Percentiles rank a stretch among this genome's conserved stretches.
Evolutionary conservation across 2,113 vertebrate species (phyloP).

Genomic region (Phyllostomus discolor): DNA sequence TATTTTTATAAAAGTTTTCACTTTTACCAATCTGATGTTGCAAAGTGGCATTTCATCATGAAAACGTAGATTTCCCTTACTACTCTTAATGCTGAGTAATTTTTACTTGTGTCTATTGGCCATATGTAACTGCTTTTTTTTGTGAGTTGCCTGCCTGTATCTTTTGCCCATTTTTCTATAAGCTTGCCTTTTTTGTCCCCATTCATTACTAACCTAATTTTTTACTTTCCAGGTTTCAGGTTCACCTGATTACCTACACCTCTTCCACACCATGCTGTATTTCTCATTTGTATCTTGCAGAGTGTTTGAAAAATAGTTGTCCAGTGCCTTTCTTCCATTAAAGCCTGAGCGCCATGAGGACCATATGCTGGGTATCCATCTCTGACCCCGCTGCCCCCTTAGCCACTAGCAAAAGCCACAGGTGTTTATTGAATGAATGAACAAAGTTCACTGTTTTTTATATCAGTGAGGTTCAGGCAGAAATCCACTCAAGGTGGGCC

Average conservation of each 20-base stretch:
- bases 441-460: background rate
- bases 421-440: background rate
- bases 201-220: background rate
- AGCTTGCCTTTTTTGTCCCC: background rate
- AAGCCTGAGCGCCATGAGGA: background rate
- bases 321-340: background rate
- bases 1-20: background rate
- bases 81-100: background rate
- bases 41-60: background rate
- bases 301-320: background rate
- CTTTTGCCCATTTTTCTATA: background rate
- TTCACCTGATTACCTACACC: background rate
- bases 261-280: background rate
- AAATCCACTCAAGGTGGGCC: background rate
- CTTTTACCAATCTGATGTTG: background rate
- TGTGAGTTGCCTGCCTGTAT: background rate
- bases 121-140: background rate
- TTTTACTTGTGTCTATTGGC: background rate
- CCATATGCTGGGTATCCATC: background rate
- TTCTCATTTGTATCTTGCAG: background rate
- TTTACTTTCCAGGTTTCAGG: background rate
- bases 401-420: background rate
- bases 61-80: background rate
- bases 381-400: background rate
- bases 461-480: background rate